These are phyloP conservation scores for Charina bottae DNA, from an alignment of 2,113 vertebrate species.

Conservation along the genomic window DNA sequence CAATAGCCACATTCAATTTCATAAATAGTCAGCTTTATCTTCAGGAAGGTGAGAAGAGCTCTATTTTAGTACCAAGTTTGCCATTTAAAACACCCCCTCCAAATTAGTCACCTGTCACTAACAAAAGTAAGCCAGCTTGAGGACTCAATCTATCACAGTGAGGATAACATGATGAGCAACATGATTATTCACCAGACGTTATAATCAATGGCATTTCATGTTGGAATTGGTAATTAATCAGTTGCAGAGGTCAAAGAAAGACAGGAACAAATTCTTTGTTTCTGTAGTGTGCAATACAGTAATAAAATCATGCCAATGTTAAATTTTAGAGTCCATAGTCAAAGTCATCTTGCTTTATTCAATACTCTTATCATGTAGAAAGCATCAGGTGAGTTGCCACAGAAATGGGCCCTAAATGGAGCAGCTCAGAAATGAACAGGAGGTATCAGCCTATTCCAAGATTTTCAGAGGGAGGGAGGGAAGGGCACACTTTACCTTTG, in stretches of 20 bases:
- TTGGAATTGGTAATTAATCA: constrained; percentile 22
- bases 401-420: not conserved
- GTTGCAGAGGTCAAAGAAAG: constrained; percentile 22
- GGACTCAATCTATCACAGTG: constrained; percentile 6
- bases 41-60: constrained; percentile 5
- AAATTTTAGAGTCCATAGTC: not conserved
- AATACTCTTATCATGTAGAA: not conserved
- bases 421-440: not conserved
- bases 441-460: not conserved
- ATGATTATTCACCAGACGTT: constrained; percentile 23
- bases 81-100: constrained; percentile 10
- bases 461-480: not conserved
- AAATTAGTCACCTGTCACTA: constrained; percentile 33
- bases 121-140: constrained; percentile 8
- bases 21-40: constrained; percentile 7
- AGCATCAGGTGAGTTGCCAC: not conserved
- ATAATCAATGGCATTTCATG: constrained; percentile 17
- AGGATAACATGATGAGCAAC: constrained; percentile 14
- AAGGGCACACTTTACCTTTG: no score
- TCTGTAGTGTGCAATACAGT: constrained; percentile 19
- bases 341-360: not conserved
- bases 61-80: constrained; percentile 20
- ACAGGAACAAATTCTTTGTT: constrained; percentile 19
- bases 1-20: constrained; percentile 20
- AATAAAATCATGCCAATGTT: not conserved